Evolutionary conservation across 1,140 invertebrate genomes (phyloP).

Genomic region (Holotrichia oblita): DNA sequence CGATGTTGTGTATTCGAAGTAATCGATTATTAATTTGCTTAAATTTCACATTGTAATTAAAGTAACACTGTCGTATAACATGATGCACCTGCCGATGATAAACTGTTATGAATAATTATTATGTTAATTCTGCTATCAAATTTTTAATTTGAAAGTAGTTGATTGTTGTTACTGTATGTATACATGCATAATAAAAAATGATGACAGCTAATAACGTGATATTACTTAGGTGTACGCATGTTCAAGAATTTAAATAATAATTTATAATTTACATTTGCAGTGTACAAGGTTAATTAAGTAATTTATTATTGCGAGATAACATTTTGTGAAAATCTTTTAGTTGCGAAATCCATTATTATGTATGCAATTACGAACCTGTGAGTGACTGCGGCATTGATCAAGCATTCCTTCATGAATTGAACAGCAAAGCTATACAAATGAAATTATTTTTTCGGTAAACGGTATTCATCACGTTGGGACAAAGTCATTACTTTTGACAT

Average conservation of each 20-base stretch:
- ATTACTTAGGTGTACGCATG: not conserved
- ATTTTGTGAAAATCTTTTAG: not conserved
- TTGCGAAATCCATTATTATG: not conserved
- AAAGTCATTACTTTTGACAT: slow-evolving; percentile 8
- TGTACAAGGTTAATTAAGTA: slow-evolving; percentile 10
- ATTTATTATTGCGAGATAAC: slow-evolving; percentile 9
- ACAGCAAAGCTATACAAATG: not conserved
- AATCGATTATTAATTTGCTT: too few relatives aligned
- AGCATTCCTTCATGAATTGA: not conserved
- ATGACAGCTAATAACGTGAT: not conserved
- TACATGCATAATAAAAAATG: not conserved
- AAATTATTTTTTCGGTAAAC: not conserved
- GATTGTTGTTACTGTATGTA: too few relatives aligned
- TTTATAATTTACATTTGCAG: not conserved
- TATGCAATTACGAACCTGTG: not conserved
- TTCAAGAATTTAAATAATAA: not conserved
- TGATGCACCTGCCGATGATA: too few relatives aligned
- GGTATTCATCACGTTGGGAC: slow-evolving; percentile 1
- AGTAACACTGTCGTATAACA: too few relatives aligned
- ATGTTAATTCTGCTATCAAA: not conserved
- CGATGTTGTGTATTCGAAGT: too few relatives aligned
- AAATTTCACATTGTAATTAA: too few relatives aligned
- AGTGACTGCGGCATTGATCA: not conserved
- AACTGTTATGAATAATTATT: too few relatives aligned
- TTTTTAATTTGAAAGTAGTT: not conserved